Evolutionary conservation across 2,113 vertebrate genomes (phyloP).

Genomic region (Steatornis caripensis): DNA sequence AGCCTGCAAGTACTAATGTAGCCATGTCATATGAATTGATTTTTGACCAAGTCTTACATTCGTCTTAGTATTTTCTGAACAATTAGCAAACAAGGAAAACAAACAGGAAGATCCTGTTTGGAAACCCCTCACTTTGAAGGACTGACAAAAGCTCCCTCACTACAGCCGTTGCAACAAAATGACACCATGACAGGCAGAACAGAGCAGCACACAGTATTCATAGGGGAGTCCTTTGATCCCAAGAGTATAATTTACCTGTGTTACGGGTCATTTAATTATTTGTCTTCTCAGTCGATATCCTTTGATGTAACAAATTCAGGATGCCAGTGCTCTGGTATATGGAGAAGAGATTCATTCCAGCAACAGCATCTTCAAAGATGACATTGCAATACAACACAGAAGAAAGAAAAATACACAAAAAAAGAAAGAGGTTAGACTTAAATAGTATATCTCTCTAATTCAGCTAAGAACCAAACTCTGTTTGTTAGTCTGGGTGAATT

Average conservation of each 20-base stretch:
- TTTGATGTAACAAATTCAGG: slow-evolving; percentile 58
- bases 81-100: background rate
- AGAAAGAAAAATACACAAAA: background rate
- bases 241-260: slow-evolving; percentile 30
- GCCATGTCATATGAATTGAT: background rate
- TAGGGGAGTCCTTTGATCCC: slow-evolving; percentile 42
- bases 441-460: background rate
- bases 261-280: slow-evolving; percentile 56
- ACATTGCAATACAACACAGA: background rate
- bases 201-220: background rate
- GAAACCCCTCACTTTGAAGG: slow-evolving; percentile 17
- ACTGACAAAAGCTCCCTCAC: background rate
- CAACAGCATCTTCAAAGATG: background rate
- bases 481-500: background rate
- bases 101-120: slow-evolving; percentile 61
- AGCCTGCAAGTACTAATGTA: background rate
- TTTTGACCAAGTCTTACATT: background rate
- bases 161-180: background rate
- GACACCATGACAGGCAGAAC: background rate
- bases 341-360: slow-evolving; percentile 16
- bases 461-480: background rate
- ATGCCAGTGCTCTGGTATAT: background rate
- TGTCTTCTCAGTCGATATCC: slow-evolving; percentile 13
- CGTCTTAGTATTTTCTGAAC: background rate
- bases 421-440: background rate